Conservation (phyloP, 2,113 vertebrate species). For the Tyrannus savana region DNA sequence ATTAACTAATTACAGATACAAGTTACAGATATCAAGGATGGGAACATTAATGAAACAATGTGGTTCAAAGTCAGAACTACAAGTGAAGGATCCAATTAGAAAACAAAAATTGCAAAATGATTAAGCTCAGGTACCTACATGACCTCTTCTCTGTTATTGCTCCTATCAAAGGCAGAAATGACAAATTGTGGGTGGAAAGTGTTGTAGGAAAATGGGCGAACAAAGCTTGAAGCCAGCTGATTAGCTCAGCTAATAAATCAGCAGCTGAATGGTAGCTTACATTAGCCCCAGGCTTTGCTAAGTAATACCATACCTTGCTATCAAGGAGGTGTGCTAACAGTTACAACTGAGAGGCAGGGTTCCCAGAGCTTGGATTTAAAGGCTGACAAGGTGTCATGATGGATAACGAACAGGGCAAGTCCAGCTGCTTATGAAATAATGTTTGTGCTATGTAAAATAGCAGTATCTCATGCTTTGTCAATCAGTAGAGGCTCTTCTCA, state of each 20-base stretch:
- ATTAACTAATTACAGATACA: background rate
- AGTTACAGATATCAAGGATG: background rate
- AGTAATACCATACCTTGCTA: background rate
- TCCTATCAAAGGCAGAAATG: background rate
- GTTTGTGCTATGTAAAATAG: background rate
- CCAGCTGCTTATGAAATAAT: background rate
- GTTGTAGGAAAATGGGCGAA: background rate
- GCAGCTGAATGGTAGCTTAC: background rate
- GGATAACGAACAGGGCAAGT: background rate
- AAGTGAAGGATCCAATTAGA: background rate
- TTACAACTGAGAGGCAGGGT: background rate
- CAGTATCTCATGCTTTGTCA: background rate
- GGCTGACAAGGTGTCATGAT: background rate
- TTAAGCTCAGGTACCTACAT: background rate
- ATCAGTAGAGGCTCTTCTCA: background rate
- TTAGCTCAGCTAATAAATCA: background rate
- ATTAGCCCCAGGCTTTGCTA: background rate
- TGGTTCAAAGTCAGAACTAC: background rate
- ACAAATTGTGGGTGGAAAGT: background rate
- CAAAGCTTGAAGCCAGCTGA: background rate
- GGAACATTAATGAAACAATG: background rate
- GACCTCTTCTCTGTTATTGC: background rate
- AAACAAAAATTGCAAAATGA: background rate
- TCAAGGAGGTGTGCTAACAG: background rate
- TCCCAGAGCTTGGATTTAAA: constrained; percentile 30